Evolutionary conservation across 2,888 invertebrate species (phyloP).

Genomic region (Himalopsyche kuldschensis): DNA sequence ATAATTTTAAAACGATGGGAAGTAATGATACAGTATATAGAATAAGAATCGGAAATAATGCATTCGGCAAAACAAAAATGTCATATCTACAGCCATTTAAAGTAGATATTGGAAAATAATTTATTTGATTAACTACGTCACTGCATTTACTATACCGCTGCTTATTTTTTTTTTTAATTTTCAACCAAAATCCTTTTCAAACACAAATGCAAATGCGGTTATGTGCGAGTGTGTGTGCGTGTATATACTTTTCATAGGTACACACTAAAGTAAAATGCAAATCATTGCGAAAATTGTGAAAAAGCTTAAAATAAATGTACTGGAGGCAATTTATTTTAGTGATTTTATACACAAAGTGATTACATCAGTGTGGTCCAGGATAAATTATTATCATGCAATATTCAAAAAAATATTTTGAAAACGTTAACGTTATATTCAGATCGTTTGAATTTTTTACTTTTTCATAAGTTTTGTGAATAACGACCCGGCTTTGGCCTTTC

Average conservation of each 20-base stretch:
- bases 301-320: background rate
- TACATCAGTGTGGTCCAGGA: background rate
- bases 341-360: background rate
- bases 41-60: too few relatives aligned
- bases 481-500: too few relatives aligned
- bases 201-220: background rate
- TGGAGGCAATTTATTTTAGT: background rate
- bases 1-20: too few relatives aligned
- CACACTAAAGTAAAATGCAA: background rate
- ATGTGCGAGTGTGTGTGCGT: background rate
- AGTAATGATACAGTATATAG: too few relatives aligned
- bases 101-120: too few relatives aligned
- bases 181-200: background rate
- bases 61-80: too few relatives aligned
- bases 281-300: background rate
- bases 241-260: background rate
- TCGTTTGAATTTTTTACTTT: too few relatives aligned
- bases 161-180: background rate
- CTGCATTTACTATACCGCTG: background rate
- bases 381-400: too few relatives aligned
- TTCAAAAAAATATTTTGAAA: too few relatives aligned
- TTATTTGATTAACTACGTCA: background rate
- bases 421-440: too few relatives aligned
- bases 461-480: too few relatives aligned
- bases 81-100: too few relatives aligned